Conservation (phyloP, 2,113 vertebrate species). For the Hyla sarda region DNA sequence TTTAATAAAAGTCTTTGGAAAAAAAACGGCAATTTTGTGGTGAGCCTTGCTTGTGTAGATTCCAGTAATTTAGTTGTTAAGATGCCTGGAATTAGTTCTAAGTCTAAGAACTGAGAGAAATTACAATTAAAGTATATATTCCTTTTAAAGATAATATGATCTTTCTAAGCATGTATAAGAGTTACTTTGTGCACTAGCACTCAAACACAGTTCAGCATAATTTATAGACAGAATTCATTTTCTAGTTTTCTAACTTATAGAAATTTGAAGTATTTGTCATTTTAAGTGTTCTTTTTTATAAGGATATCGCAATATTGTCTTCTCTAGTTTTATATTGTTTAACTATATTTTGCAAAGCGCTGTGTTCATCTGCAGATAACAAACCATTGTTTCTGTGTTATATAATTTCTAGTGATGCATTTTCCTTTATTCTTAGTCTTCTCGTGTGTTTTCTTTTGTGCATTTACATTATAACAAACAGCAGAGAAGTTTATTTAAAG, state of each 20-base stretch:
- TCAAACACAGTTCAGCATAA: neutral
- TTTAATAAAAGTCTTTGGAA: conserved; percentile 9
- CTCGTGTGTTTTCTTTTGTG: neutral
- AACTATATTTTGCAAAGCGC: neutral
- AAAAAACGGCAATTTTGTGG: conserved; percentile 9
- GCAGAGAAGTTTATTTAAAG: neutral
- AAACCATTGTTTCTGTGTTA: neutral
- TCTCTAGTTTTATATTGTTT: neutral
- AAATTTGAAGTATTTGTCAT: neutral
- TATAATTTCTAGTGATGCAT: no score
- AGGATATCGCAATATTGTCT: neutral
- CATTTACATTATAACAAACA: neutral
- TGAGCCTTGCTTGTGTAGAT: neutral
- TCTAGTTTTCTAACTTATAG: neutral
- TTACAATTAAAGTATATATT: conserved; percentile 12
- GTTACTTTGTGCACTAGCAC: neutral
- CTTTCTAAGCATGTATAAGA: neutral
- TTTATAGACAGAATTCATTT: neutral
- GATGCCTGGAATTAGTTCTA: neutral
- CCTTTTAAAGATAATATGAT: neutral
- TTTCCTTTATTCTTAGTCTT: no score
- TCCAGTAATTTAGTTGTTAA: neutral
- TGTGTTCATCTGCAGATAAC: neutral
- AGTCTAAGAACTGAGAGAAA: neutral
- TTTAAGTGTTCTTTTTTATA: neutral